phyloP scores from a whole-genome alignment of 35 echinoderm and acorn worm species.

The Chiridota heheva region DNA sequence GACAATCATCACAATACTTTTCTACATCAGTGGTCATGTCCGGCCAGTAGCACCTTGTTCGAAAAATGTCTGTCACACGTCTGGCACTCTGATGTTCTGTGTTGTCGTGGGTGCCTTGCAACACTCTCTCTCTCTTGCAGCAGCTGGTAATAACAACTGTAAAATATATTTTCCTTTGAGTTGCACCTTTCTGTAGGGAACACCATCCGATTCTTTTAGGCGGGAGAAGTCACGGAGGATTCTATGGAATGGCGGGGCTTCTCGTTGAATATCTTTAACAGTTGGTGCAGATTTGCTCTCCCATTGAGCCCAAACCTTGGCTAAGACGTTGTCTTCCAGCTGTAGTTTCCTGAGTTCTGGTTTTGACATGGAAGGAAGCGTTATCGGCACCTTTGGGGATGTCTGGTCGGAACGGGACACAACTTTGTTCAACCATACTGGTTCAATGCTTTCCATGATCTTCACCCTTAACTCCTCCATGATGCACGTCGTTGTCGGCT shows the following conservation, averaged over 20 bases:
- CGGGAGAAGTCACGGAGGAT: slow-evolving; percentile 1
- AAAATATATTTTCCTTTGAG: neutral
- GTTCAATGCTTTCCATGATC: neutral
- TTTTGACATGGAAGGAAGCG: neutral
- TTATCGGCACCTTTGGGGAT: neutral
- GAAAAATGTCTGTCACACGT: slow-evolving; percentile 16
- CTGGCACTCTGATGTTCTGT: slow-evolving; percentile 57
- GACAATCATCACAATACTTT: slow-evolving; percentile 52
- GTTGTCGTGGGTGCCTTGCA: too few relatives aligned
- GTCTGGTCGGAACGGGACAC: neutral
- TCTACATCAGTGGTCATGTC: slow-evolving; percentile 38
- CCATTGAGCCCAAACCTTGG: slow-evolving; percentile 27
- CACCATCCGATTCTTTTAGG: neutral
- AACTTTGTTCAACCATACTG: neutral
- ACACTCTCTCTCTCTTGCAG: slow-evolving; percentile 7
- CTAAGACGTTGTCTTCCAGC: neutral
- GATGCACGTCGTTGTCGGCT: too few relatives aligned
- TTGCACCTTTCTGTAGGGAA: neutral
- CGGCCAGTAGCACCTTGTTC: slow-evolving; percentile 61
- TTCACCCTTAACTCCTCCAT: neutral
- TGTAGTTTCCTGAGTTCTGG: slow-evolving; percentile 3
- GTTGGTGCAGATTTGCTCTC: neutral
- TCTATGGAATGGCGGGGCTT: neutral
- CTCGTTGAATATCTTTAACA: neutral
- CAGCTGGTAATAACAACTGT: neutral